phyloP scores from a whole-genome alignment of 1,140 invertebrate species.

The Coptotermes formosanus region DNA sequence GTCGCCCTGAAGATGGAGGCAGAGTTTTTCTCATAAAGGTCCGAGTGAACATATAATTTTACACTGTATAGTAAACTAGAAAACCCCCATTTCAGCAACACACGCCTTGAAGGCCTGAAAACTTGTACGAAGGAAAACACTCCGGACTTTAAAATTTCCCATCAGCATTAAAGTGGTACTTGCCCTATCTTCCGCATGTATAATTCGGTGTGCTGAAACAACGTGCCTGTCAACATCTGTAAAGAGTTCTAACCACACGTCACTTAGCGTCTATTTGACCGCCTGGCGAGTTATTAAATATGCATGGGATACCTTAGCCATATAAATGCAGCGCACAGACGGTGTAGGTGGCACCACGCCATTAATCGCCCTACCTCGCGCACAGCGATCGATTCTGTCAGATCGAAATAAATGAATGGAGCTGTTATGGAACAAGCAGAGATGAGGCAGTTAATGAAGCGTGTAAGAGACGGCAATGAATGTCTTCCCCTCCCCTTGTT shows the following conservation, averaged over 20 bases:
- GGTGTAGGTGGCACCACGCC: not conserved
- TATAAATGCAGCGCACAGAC: not conserved
- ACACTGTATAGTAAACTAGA: no score
- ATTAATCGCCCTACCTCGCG: not conserved
- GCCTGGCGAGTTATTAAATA: not conserved
- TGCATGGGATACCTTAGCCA: not conserved
- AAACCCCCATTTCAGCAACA: no score
- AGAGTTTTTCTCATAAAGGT: no score
- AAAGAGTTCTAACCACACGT: not conserved
- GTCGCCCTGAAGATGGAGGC: no score
- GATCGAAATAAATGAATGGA: not conserved
- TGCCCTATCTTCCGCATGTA: not conserved
- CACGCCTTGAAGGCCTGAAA: no score
- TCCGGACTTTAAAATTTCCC: not conserved
- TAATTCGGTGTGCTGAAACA: not conserved
- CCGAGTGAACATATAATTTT: no score
- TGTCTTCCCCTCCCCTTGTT: not conserved
- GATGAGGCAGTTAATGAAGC: not conserved
- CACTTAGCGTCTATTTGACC: not conserved
- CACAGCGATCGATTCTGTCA: slow-evolving; percentile 10
- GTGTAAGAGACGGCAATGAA: not conserved
- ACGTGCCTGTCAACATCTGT: not conserved
- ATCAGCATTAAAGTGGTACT: not conserved
- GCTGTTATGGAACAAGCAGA: not conserved
- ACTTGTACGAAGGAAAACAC: no score